phyloP scores from a whole-genome alignment of 2,113 vertebrate species.

The Hyla sarda region DNA sequence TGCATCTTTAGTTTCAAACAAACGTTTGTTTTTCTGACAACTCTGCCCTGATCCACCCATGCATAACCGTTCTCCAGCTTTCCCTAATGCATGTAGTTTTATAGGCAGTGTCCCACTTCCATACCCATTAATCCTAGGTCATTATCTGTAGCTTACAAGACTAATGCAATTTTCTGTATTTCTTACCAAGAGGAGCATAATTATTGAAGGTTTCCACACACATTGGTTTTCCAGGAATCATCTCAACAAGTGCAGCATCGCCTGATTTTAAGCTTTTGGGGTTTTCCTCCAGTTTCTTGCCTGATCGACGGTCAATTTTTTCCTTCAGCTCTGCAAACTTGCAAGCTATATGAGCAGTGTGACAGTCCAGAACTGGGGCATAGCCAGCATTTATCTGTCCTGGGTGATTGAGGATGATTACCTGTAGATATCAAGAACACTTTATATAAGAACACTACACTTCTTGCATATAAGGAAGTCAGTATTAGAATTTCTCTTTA shows the following conservation, averaged over 20 bases:
- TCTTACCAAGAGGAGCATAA: constrained; percentile 76
- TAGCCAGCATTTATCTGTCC: constrained; percentile 77
- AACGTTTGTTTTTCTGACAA: too few relatives aligned
- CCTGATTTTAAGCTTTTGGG: constrained; percentile 78
- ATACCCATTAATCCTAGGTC: too few relatives aligned
- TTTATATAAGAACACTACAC: too few relatives aligned
- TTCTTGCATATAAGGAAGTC: too few relatives aligned
- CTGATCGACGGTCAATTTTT: constrained; percentile 77
- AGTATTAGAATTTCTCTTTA: too few relatives aligned
- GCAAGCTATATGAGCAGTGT: constrained; percentile 78
- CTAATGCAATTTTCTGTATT: background rate
- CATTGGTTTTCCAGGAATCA: constrained; percentile 78
- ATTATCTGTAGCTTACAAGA: too few relatives aligned
- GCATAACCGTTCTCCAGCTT: too few relatives aligned
- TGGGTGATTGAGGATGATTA: constrained; percentile 82
- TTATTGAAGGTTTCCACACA: constrained; percentile 79
- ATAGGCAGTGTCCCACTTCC: too few relatives aligned
- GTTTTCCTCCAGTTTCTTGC: constrained; percentile 80
- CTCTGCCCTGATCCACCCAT: too few relatives aligned
- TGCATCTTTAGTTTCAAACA: too few relatives aligned
- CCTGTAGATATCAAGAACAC: constrained; percentile 64
- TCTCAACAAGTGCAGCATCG: constrained; percentile 76
- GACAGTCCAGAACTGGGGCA: constrained; percentile 78
- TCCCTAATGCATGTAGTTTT: too few relatives aligned
- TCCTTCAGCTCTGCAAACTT: constrained; percentile 79